These are phyloP conservation scores for Pimpla rufipes DNA, from an alignment of 2,888 invertebrate species.

Conservation along the genomic window DNA sequence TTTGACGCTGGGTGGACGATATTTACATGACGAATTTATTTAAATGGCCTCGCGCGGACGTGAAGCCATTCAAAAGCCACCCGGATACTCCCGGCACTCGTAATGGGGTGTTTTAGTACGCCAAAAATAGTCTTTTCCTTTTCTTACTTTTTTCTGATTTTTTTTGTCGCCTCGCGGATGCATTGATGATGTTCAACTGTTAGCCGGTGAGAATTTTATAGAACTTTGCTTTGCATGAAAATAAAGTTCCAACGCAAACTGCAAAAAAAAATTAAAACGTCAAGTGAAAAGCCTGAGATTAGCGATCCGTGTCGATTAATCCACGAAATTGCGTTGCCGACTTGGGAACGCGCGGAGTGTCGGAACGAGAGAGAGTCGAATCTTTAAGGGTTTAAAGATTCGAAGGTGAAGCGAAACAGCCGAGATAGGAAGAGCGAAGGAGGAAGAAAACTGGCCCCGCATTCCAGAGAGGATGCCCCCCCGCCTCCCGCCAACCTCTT, in stretches of 20 bases:
- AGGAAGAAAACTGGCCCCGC: conserved; percentile 59
- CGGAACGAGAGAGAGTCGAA: background rate
- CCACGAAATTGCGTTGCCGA: background rate
- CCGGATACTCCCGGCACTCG: conserved; percentile 34
- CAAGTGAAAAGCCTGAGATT: too few species aligned
- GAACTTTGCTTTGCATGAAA: too few species aligned
- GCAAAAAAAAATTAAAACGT: too few species aligned
- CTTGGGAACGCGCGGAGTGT: background rate
- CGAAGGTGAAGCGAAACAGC: conserved; percentile 25
- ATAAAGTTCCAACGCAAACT: too few species aligned
- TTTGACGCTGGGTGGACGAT: conserved; percentile 22
- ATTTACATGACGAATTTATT: conserved; percentile 46
- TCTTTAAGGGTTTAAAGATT: background rate
- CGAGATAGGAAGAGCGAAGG: conserved; percentile 38
- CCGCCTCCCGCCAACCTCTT: background rate
- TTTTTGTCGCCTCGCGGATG: too few species aligned
- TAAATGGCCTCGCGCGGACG: conserved; percentile 29
- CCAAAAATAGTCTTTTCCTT: too few species aligned
- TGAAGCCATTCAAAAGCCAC: conserved; percentile 5
- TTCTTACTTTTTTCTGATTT: too few species aligned
- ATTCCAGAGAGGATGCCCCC: conserved; percentile 54
- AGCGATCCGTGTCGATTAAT: background rate
- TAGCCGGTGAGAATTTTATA: too few species aligned
- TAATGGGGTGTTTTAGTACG: too few species aligned
- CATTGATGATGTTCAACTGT: too few species aligned